A percentile compares a stretch with the other conserved stretches of the same genome.
These are phyloP conservation scores for Vicugna pacos DNA, from an alignment of 2,113 vertebrate species.

Conservation along the genomic window DNA sequence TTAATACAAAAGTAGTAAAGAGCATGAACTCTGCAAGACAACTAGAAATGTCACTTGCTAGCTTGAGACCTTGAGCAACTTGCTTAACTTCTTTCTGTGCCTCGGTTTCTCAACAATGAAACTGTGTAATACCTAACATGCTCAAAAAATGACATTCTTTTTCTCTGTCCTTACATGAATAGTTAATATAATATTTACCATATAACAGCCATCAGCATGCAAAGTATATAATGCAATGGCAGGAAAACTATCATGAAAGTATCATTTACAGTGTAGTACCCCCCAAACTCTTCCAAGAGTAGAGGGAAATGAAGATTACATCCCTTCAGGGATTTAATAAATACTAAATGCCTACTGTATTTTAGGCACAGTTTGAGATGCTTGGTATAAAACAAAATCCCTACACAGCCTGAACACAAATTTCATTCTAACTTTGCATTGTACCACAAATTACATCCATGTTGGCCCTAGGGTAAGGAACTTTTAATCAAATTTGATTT, in stretches of 20 bases:
- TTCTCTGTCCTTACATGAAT: not conserved
- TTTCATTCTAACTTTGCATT: constrained; percentile 30
- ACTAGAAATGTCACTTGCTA: not conserved
- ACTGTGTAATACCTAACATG: not conserved
- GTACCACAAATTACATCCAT: not conserved
- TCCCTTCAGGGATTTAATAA: not conserved
- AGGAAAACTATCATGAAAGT: constrained; percentile 16
- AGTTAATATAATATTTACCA: constrained; percentile 1
- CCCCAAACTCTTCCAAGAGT: not conserved
- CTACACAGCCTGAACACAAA: not conserved
- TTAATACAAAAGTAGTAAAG: not conserved
- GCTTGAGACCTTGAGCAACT: not conserved
- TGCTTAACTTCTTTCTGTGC: constrained; percentile 36
- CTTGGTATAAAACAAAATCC: constrained; percentile 22
- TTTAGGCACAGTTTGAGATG: constrained; percentile 28
- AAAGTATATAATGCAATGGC: not conserved
- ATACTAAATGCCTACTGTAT: not conserved
- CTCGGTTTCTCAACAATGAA: not conserved
- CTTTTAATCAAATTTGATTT: not conserved
- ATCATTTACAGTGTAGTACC: not conserved
- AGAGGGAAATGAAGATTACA: not conserved
- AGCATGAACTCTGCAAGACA: not conserved
- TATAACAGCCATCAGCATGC: not conserved
- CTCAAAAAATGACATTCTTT: constrained; percentile 11
- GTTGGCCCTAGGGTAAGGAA: not conserved